These are phyloP conservation scores for Mercenaria mercenaria DNA, from an alignment of 1,140 invertebrate species.

Conservation along the genomic window DNA sequence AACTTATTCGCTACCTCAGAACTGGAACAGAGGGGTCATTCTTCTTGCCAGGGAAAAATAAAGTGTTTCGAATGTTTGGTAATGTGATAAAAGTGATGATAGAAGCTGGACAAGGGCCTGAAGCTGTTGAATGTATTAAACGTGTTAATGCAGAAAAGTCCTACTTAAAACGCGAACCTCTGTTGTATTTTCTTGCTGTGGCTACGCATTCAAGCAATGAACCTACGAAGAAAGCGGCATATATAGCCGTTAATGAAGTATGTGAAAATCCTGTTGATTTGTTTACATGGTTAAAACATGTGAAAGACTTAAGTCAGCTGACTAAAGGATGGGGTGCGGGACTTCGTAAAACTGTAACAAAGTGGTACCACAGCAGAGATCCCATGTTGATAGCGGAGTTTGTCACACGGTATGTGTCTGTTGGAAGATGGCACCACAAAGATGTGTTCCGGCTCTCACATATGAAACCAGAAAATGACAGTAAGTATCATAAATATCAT, in stretches of 20 bases:
- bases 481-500: conserved; percentile 79
- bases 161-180: conserved; percentile 85
- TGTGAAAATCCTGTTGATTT: conserved; percentile 88
- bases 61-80: conserved; percentile 48
- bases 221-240: conserved; percentile 86
- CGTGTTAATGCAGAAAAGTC: conserved; percentile 65
- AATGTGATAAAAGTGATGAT: conserved; percentile 55
- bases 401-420: conserved; percentile 88
- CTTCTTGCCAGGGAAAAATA: conserved; percentile 64
- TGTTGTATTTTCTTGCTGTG: conserved; percentile 88
- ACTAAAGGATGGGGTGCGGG: conserved; percentile 88
- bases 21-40: conserved; percentile 56
- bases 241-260: conserved; percentile 87
- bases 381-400: conserved; percentile 88
- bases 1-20: conserved; percentile 51
- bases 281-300: conserved; percentile 89
- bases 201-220: conserved; percentile 85
- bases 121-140: conserved; percentile 67
- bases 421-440: conserved; percentile 90
- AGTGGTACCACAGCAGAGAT: conserved; percentile 88
- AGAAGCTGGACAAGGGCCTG: conserved; percentile 48
- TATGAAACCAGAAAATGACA: conserved; percentile 86
- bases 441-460: conserved; percentile 90
- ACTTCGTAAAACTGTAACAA: conserved; percentile 87
- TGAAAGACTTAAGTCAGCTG: conserved; percentile 86